Percentiles rank a stretch among this genome's conserved stretches.
phyloP scores from a whole-genome alignment of 2,888 invertebrate genomes.

The Scaptomyza reducta region DNA sequence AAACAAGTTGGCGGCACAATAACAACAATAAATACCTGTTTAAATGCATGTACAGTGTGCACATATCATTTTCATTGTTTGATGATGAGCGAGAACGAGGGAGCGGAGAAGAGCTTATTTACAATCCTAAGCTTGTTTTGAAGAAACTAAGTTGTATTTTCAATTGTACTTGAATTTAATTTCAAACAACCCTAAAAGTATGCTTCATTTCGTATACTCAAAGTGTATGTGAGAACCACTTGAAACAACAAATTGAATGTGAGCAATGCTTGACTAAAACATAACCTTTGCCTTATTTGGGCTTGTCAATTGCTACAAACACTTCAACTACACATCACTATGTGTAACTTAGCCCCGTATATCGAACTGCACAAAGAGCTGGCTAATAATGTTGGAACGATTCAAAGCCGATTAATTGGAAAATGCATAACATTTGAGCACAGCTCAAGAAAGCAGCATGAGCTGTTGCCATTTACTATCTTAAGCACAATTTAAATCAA shows the following conservation, averaged over 20 bases:
- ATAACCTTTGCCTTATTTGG: not conserved
- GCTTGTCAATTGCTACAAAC: not conserved
- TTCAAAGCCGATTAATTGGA: not conserved
- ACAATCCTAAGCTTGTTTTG: not conserved
- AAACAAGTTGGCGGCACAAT: too few relatives aligned
- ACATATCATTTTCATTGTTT: too few relatives aligned
- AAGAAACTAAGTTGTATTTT: not conserved
- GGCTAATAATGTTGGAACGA: not conserved
- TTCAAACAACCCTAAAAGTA: slow-evolving; percentile 21
- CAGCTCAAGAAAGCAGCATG: not conserved
- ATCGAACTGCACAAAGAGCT: too few relatives aligned
- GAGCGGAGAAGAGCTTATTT: not conserved
- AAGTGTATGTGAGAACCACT: not conserved
- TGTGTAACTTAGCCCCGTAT: not conserved
- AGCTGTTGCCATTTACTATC: not conserved
- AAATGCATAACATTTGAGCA: not conserved
- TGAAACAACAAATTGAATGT: not conserved
- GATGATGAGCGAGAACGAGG: too few relatives aligned
- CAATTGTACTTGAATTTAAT: not conserved
- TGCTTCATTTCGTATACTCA: not conserved
- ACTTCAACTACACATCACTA: not conserved
- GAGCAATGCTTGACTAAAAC: not conserved
- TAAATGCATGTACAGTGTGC: too few relatives aligned
- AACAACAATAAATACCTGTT: not conserved
- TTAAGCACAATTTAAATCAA: slow-evolving; percentile 13